These are phyloP conservation scores for Campopleginae sp. DNA, from an alignment of 2,888 invertebrate species.

Conservation along the genomic window DNA sequence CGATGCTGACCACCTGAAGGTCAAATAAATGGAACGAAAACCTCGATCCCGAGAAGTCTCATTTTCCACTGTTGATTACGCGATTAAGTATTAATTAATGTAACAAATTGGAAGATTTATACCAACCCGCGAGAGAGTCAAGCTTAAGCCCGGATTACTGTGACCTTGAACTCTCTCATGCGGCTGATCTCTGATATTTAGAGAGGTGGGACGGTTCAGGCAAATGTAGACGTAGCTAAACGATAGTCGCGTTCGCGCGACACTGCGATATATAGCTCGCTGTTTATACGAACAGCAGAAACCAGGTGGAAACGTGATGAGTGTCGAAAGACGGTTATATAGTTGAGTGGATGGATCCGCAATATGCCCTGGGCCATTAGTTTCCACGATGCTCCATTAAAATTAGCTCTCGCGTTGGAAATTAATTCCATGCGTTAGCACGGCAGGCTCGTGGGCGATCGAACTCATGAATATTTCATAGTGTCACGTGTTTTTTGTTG, in stretches of 20 bases:
- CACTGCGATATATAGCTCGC: slow-evolving; percentile 2
- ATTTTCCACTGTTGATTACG: background rate
- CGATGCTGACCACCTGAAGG: background rate
- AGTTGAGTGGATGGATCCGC: slow-evolving; percentile 30
- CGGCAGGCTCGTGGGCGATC: background rate
- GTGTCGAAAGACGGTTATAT: slow-evolving; percentile 32
- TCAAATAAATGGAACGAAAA: background rate
- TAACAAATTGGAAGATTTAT: slow-evolving; percentile 8
- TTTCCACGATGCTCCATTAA: slow-evolving; percentile 63
- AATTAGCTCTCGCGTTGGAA: slow-evolving; percentile 58
- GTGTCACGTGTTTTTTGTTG: slow-evolving; percentile 11
- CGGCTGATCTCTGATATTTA: slow-evolving; percentile 22
- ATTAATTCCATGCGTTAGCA: slow-evolving; percentile 31
- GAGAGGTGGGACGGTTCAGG: slow-evolving; percentile 22
- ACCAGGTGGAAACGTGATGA: slow-evolving; percentile 4
- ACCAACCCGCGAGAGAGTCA: background rate
- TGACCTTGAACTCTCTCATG: slow-evolving; percentile 59
- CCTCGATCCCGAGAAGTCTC: background rate
- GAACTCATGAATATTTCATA: slow-evolving; percentile 31
- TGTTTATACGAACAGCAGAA: slow-evolving; percentile 15
- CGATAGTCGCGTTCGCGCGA: slow-evolving; percentile 32
- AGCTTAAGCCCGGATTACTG: slow-evolving; percentile 31
- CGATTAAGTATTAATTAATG: background rate
- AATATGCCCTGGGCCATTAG: slow-evolving; percentile 59
- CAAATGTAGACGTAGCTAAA: slow-evolving; percentile 41